Evolutionary conservation across 1,140 invertebrate genomes (phyloP).

Genomic region (Maconellicoccus hirsutus): DNA sequence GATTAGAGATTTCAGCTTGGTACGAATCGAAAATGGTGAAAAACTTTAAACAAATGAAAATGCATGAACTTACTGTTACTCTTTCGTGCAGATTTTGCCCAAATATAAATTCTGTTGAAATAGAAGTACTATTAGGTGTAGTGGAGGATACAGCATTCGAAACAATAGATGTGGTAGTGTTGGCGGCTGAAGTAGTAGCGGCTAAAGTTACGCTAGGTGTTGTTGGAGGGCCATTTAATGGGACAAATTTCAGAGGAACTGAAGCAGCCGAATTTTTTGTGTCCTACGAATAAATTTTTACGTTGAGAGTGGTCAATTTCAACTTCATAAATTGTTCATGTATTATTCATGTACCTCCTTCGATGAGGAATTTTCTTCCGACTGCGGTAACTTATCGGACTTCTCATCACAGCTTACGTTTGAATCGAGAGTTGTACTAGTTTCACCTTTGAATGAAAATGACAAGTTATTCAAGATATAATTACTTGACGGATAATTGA

Average conservation of each 20-base stretch:
- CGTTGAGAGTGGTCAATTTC: not conserved
- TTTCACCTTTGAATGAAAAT: not conserved
- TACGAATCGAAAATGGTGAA: too few species aligned
- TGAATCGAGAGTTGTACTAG: not conserved
- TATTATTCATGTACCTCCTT: not conserved
- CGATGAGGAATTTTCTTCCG: not conserved
- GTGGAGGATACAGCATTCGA: not conserved
- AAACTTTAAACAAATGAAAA: not conserved
- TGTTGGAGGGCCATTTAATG: conserved; percentile 2
- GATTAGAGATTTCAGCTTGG: not conserved
- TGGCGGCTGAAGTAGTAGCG: not conserved
- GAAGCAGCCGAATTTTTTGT: not conserved
- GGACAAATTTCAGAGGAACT: not conserved
- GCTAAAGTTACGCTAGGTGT: not conserved
- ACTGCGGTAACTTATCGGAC: not conserved
- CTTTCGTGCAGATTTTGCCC: conserved; percentile 82
- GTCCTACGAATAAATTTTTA: not conserved
- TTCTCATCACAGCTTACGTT: not conserved
- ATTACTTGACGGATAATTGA: not conserved
- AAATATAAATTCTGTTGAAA: conserved; percentile 62
- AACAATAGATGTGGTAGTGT: not conserved
- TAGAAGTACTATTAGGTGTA: conserved; percentile 29
- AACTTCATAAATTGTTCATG: not conserved
- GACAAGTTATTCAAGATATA: too few species aligned
- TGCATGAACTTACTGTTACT: conserved; percentile 42